Conservation (phyloP, 2,797 vertebrate genomes). For the Falco novaeseelandiae region DNA sequence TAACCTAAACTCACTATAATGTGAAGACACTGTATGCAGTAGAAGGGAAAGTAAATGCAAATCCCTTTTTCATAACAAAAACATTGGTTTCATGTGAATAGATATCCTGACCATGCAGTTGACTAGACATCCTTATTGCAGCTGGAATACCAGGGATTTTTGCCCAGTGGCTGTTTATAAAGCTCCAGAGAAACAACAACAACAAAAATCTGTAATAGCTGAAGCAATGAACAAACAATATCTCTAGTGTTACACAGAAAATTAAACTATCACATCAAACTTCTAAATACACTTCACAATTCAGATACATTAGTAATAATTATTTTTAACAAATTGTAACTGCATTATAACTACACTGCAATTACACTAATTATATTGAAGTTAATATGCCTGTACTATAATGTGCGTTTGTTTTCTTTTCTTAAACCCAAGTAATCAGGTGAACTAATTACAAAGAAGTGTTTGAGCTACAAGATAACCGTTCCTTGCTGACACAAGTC, state of each 20-base stretch:
- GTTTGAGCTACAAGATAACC: background rate
- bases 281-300: background rate
- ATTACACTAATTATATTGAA: background rate
- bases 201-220: background rate
- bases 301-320: background rate
- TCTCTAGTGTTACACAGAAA: background rate
- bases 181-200: background rate
- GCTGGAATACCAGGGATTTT: background rate
- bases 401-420: background rate
- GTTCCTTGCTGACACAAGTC: background rate
- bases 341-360: background rate
- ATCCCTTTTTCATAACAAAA: background rate
- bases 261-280: background rate
- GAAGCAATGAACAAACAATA: background rate
- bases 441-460: conserved; percentile 1
- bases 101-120: background rate
- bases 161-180: background rate
- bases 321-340: conserved; percentile 13
- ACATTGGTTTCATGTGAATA: background rate
- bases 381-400: background rate
- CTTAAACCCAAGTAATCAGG: background rate
- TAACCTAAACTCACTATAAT: background rate
- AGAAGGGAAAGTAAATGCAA: background rate
- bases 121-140: background rate
- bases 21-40: background rate